Evolutionary conservation across 2,888 invertebrate genomes (phyloP), one percentile per base, ranked within the genome.

Genomic region (Dynastes maya): DNA sequence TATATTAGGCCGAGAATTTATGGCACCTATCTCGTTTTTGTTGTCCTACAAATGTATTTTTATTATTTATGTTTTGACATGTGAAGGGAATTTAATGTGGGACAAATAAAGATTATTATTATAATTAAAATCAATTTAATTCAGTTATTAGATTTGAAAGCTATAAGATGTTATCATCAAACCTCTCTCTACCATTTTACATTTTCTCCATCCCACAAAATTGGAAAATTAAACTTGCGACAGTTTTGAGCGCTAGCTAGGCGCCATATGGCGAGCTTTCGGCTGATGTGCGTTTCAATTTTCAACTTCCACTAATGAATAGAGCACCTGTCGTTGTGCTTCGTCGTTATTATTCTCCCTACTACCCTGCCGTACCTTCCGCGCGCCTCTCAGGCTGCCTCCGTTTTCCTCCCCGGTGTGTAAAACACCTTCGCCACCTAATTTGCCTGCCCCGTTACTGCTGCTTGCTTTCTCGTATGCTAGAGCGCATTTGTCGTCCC

Each of bases 251-350:
- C 1, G 55, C n/a, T 3, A 2, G 16, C 51, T 11, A n/a, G n/a
- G 68, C 68, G 68, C 53, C 68, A 68, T 68, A 68, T 68, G 68
- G 68, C 29, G 68, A 51, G 68, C 27, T 68, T 68, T 51, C 22
- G 51, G 27, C 22, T 58, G 55, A 11, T 58, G 68, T 68, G 51
- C 68, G 68, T 68, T 68, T 68, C 68, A 68, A 68, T 68, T 68
- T 68, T 27, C 68, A 68, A 68, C 68, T 68, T 68, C 68, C 68
- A 68, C 68, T 75, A 75, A 75, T 75, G 63, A 75, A 75, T 75
- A 64, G 55, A 22, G 63, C 75, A 75, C 75, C 75, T 75, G 75
- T 27, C 51, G 68, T 68, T 51, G 51, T 68, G 51, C 68, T 51
- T 68, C 51, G 68, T 51, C 68, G 68, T 68, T 68, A 51, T 68